Percentiles rank a stretch among this genome's conserved stretches.
Conservation (phyloP, 2,797 vertebrate genomes). For the Xyrichtys novacula region DNA sequence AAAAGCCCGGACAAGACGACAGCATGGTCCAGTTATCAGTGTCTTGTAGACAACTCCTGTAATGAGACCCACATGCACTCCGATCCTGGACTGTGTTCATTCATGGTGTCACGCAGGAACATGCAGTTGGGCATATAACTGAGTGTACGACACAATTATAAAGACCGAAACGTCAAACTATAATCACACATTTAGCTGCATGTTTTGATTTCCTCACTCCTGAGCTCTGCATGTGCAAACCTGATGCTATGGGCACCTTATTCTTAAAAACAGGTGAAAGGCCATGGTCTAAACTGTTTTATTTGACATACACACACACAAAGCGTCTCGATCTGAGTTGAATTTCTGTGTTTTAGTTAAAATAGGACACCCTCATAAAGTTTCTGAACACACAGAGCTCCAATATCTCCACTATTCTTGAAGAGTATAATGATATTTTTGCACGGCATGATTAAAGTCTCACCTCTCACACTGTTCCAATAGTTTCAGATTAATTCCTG, state of each 20-base stretch:
- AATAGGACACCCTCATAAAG: not conserved
- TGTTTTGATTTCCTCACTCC: not conserved
- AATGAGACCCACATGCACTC: too few relatives aligned
- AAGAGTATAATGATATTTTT: constrained; percentile 10
- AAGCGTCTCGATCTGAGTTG: not conserved
- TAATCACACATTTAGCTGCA: too few relatives aligned
- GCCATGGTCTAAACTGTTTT: not conserved
- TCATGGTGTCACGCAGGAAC: too few relatives aligned
- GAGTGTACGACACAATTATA: too few relatives aligned
- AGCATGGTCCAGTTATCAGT: too few relatives aligned
- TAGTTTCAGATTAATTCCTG: constrained; percentile 65
- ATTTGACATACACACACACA: not conserved
- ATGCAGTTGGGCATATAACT: too few relatives aligned
- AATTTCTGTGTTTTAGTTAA: not conserved
- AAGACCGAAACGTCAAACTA: too few relatives aligned
- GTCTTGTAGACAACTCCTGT: too few relatives aligned
- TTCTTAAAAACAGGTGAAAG: too few relatives aligned
- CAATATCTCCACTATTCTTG: not conserved
- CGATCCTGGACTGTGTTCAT: too few relatives aligned
- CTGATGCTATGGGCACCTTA: not conserved
- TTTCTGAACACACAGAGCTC: not conserved
- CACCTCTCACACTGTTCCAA: constrained; percentile 55
- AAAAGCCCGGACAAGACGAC: too few relatives aligned
- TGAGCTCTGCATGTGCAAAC: not conserved
- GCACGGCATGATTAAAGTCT: constrained; percentile 42